Conservation (phyloP, 2,888 invertebrate species). For the Zonitis immaculata region DNA sequence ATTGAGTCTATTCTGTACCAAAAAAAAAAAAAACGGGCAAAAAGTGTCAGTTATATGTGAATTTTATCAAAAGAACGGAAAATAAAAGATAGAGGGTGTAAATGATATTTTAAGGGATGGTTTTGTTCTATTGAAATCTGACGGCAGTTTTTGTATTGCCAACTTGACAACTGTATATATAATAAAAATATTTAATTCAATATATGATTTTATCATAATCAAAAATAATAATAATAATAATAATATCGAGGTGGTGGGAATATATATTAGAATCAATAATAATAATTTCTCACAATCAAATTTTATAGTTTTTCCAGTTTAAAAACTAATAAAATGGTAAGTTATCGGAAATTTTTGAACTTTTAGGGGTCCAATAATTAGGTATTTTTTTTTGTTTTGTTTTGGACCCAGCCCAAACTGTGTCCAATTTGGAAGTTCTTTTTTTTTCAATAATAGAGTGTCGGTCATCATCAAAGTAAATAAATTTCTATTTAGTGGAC, state of each 20-base stretch:
- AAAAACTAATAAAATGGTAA: neutral
- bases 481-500: neutral
- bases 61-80: slow-evolving; percentile 4
- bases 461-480: neutral
- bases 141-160: slow-evolving; percentile 17
- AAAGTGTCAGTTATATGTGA: slow-evolving; percentile 1
- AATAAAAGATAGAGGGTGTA: slow-evolving; percentile 16
- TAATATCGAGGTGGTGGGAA: neutral
- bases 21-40: too few species aligned
- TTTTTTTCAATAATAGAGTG: neutral
- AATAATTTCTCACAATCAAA: neutral
- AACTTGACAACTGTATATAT: slow-evolving; percentile 18
- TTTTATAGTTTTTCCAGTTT: neutral
- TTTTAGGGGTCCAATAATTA: neutral
- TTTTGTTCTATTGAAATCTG: slow-evolving; percentile 19
- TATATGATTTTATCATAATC: neutral
- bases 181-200: slow-evolving; percentile 21
- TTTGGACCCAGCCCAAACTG: neutral
- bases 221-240: neutral
- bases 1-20: neutral
- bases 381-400: neutral
- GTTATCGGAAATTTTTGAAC: neutral
- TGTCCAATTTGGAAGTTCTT: neutral
- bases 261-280: neutral
- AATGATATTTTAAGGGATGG: slow-evolving; percentile 13